Percentiles rank a stretch among this genome's conserved stretches.
phyloP scores from a whole-genome alignment of 2,113 vertebrate species.

The Gymnobelideus leadbeateri region DNA sequence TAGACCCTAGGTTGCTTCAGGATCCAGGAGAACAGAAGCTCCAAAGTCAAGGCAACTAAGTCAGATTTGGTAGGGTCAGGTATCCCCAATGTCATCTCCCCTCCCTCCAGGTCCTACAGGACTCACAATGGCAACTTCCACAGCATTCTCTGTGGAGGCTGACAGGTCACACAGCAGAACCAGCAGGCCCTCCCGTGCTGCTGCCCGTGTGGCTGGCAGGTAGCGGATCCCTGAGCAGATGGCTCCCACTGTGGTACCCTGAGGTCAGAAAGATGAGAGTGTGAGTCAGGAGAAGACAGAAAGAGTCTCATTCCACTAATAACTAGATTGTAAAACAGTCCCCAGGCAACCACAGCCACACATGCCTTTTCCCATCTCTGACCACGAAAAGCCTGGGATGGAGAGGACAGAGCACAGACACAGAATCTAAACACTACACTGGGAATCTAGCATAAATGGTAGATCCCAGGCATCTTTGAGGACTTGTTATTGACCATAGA shows the following conservation, averaged over 20 bases:
- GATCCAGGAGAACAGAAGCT: neutral
- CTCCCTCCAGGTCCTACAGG: neutral
- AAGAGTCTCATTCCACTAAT: neutral
- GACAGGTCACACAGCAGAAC: constrained; percentile 93
- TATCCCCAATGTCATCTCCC: too few relatives aligned
- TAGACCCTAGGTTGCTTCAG: neutral
- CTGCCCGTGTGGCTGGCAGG: constrained; percentile 89
- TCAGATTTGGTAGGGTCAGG: neutral
- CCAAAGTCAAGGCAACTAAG: neutral
- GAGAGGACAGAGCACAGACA: neutral
- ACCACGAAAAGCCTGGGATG: neutral
- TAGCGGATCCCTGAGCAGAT: constrained; percentile 94
- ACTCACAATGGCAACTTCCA: constrained; percentile 96
- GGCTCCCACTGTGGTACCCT: constrained; percentile 95
- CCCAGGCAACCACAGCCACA: neutral
- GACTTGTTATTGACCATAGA: neutral
- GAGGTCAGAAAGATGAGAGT: fast-evolving
- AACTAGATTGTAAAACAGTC: neutral
- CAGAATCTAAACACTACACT: too few relatives aligned
- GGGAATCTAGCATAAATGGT: neutral
- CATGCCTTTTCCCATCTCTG: neutral
- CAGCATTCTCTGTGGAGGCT: constrained; percentile 86
- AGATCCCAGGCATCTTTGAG: too few relatives aligned
- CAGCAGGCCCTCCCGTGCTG: constrained; percentile 90
- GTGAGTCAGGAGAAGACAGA: neutral